phyloP scores from a whole-genome alignment of 2,888 invertebrate species.

The Argyra leucocephala region DNA sequence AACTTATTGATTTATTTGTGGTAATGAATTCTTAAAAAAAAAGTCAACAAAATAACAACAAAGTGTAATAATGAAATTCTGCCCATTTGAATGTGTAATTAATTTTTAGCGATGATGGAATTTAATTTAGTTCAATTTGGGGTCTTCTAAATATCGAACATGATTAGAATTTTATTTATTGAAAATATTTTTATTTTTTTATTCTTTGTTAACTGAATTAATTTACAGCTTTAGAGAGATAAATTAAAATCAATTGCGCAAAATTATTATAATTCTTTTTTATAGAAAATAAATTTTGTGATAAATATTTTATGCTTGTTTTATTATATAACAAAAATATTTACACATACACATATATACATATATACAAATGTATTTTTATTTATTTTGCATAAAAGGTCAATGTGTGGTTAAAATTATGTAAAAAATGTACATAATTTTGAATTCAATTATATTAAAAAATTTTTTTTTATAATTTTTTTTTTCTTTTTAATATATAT shows the following conservation, averaged over 20 bases:
- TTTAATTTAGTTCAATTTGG: constrained; percentile 2
- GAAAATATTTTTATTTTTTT: background rate
- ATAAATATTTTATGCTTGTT: background rate
- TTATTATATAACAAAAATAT: background rate
- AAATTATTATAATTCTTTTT: background rate
- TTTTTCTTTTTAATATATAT: too few species aligned
- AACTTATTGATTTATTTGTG: background rate
- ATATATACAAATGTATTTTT: too few species aligned
- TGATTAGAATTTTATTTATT: background rate
- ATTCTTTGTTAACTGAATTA: background rate
- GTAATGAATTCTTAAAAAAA: constrained; percentile 2
- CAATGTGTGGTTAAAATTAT: background rate
- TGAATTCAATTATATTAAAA: background rate
- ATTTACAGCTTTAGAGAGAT: background rate
- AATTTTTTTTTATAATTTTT: background rate
- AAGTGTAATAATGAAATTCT: constrained; percentile 2
- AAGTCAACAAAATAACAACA: too few species aligned
- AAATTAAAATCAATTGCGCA: constrained; percentile 3
- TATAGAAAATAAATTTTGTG: background rate
- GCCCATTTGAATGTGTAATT: background rate
- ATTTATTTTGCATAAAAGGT: background rate
- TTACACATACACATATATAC: background rate
- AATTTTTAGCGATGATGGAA: background rate
- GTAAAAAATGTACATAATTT: background rate
- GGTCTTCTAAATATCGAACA: background rate